Evolutionary conservation across 2,113 vertebrate species (phyloP), one percentile per base, ranked within the genome.

Genomic region (Morone chrysops): DNA sequence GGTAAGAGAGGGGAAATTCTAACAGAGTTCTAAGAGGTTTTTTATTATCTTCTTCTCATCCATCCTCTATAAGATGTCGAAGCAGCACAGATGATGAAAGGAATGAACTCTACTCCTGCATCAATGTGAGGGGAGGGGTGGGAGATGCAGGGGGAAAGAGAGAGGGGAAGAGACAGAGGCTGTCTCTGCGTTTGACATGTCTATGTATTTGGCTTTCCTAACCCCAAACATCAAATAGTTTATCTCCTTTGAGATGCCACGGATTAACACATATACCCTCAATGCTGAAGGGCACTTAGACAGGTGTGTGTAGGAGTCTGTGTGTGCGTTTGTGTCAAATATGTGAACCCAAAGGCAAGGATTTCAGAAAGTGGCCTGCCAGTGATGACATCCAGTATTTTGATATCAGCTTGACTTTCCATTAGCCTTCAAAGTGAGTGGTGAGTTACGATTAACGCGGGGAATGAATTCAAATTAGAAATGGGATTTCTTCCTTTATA

Each of bases 1-100:
- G 18, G 63, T 17, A 65, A 65, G 6, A 66, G 54, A 66, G 45
- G 47, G 69, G 40, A 41, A 66, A 78, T 85, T 54, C 84, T 70
- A 50, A 47, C 79, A 68, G 76, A 85, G 62, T 72, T 81, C 77
- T 62, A 6, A 85, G 59, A 70, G 70, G 10, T 1, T 75, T 88
- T 78, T 85, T 85, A 85, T 72, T 38, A 87, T 85, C 67, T 67
- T 69, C 65, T 68, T 70, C 59, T 83, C 50, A 76, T 90, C 74
- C 70, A 45, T 80, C 45, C 66, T 53, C 71, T 51, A 77, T 75
- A 53, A 82, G 83, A 90, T 81, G 75, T 78, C 48, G 51, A 73
- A 83, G 79, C 78, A 80, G 83, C 17, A 16, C 40, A 36, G 75
- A 90, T 85, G 83, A 83, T 88, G 83, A 92, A 90, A 90, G 68